Conservation (phyloP, 2,888 invertebrate genomes). For the Xanthia togata region DNA sequence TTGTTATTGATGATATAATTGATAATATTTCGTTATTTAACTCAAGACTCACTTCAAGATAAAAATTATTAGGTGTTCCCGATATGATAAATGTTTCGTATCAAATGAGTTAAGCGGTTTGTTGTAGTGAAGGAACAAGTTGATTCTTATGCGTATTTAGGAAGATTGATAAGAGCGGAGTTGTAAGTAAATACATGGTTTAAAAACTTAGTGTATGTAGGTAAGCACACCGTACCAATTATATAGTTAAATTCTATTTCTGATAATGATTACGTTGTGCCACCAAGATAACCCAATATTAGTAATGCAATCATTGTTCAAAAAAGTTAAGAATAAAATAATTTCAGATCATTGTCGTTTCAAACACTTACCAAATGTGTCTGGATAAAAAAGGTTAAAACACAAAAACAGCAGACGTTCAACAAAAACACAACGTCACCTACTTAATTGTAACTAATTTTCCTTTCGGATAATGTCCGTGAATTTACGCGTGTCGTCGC, state of each 20-base stretch:
- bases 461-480: conserved; percentile 51
- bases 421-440: conserved; percentile 68
- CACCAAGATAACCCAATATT: conserved; percentile 10
- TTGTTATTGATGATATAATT: conserved; percentile 3
- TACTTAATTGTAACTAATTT: conserved; percentile 53
- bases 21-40: background rate
- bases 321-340: conserved; percentile 15
- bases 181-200: background rate
- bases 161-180: background rate
- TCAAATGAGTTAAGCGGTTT: background rate
- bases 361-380: conserved; percentile 60
- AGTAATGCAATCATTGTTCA: conserved; percentile 1
- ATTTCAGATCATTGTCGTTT: conserved; percentile 15
- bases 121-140: background rate
- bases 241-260: background rate
- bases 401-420: conserved; percentile 63
- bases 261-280: background rate
- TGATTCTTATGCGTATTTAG: background rate
- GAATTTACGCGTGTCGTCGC: conserved; percentile 58
- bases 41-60: conserved; percentile 10
- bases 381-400: conserved; percentile 33
- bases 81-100: background rate
- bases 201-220: background rate
- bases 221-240: background rate
- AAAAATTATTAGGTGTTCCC: background rate